Conservation (phyloP, 2,797 vertebrate genomes). For the Chanos chanos region DNA sequence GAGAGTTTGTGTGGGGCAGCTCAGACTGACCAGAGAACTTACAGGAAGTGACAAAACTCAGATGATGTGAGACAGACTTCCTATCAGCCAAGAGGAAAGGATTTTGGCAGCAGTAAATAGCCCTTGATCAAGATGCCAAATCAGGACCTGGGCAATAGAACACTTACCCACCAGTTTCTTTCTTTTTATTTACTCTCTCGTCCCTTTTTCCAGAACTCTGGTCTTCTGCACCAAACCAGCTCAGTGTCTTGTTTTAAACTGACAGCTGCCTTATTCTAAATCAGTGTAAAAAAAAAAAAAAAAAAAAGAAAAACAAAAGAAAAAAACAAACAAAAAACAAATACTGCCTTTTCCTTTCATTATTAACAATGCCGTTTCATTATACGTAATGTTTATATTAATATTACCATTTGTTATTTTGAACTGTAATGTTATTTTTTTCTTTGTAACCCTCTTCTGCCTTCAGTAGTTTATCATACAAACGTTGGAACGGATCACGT, state of each 20-base stretch:
- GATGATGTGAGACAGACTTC: no score
- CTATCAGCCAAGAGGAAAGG: no score
- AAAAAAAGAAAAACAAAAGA: slow-evolving; percentile 46
- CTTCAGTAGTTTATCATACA: slow-evolving; percentile 23
- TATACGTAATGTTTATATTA: slow-evolving; percentile 47
- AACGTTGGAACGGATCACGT: slow-evolving; percentile 27
- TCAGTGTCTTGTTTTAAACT: slow-evolving; percentile 32
- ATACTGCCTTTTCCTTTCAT: slow-evolving; percentile 58
- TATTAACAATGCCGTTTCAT: slow-evolving; percentile 50
- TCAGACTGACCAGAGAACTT: no score
- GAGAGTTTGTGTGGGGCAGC: no score
- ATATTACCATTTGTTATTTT: slow-evolving; percentile 55
- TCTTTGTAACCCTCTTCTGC: slow-evolving; percentile 49
- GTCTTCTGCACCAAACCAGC: slow-evolving; percentile 24
- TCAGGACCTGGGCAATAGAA: no score
- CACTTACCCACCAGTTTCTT: not conserved
- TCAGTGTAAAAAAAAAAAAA: slow-evolving; percentile 33
- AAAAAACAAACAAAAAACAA: slow-evolving; percentile 47
- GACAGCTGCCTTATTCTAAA: slow-evolving; percentile 37
- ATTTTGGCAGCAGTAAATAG: no score
- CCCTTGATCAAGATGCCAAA: no score
- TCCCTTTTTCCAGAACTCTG: not conserved
- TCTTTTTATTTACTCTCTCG: not conserved
- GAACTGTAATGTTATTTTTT: slow-evolving; percentile 63
- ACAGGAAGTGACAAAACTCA: no score